Percentiles rank a stretch among this genome's conserved stretches.
Evolutionary conservation across 1,140 invertebrate species (phyloP).

Genomic region (Ctenoplectra terminalis): DNA sequence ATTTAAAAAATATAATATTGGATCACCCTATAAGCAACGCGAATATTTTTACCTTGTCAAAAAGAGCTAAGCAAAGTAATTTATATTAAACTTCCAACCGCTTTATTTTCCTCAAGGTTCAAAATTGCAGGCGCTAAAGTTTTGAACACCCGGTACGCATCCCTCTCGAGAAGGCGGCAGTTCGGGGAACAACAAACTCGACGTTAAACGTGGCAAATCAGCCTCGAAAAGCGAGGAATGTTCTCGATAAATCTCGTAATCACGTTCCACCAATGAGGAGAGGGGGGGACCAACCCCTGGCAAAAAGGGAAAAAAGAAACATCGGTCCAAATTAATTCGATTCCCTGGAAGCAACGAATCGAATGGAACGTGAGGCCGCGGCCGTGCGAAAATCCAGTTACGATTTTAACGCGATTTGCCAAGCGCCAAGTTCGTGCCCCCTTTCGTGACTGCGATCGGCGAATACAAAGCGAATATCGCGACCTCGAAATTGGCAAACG

Average conservation of each 20-base stretch:
- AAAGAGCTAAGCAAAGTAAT: too few species aligned
- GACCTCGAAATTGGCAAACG: slow-evolving; percentile 42
- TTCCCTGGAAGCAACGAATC: background rate
- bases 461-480: slow-evolving; percentile 26
- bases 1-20: too few species aligned
- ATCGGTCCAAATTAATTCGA: slow-evolving; percentile 17
- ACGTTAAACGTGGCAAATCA: background rate
- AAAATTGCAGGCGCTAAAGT: background rate
- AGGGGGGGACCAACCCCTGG: background rate
- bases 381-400: slow-evolving; percentile 14
- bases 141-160: background rate
- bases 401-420: slow-evolving; percentile 38
- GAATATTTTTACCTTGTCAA: too few species aligned
- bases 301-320: background rate
- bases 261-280: background rate
- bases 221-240: background rate
- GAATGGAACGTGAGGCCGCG: slow-evolving; percentile 15
- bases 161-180: background rate
- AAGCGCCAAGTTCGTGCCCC: background rate
- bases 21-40: too few species aligned
- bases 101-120: too few species aligned
- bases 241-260: slow-evolving; percentile 5
- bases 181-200: background rate
- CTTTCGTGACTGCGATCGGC: slow-evolving; percentile 4
- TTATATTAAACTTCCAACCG: too few species aligned